Evolutionary conservation across 1,140 invertebrate species (phyloP).

Genomic region (Physella acuta): DNA sequence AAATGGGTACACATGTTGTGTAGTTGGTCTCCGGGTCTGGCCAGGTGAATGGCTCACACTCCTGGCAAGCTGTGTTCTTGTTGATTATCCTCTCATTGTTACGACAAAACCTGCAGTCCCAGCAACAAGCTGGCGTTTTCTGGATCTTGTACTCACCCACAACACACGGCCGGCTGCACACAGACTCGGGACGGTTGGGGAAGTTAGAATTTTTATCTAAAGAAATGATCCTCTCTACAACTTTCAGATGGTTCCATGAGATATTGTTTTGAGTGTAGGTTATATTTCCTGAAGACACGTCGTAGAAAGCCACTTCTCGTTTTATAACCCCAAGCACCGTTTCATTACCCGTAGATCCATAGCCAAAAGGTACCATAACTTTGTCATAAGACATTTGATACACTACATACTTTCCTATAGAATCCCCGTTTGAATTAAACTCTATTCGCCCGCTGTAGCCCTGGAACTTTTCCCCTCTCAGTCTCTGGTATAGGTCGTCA

Average conservation of each 20-base stretch:
- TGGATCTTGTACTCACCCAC: slow-evolving; percentile 29
- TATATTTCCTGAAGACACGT: neutral
- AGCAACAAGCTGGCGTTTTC: slow-evolving; percentile 32
- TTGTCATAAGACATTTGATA: slow-evolving; percentile 2
- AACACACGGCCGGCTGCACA: slow-evolving; percentile 36
- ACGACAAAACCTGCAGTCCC: slow-evolving; percentile 32
- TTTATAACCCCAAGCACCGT: neutral
- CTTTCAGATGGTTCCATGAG: slow-evolving; percentile 1
- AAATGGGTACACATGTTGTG: slow-evolving; percentile 62
- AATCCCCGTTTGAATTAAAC: slow-evolving; percentile 1
- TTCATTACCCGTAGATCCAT: neutral
- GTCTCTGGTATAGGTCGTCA: neutral
- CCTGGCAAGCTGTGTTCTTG: slow-evolving; percentile 31
- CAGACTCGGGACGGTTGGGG: slow-evolving; percentile 29
- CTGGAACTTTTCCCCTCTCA: neutral
- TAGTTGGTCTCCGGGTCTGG: slow-evolving; percentile 59
- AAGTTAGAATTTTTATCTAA: neutral
- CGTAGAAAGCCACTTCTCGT: neutral
- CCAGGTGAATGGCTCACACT: slow-evolving; percentile 38
- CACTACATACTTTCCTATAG: slow-evolving; percentile 1
- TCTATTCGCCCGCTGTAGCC: slow-evolving; percentile 13
- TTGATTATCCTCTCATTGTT: slow-evolving; percentile 33
- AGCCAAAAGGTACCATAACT: neutral
- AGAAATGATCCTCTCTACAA: neutral
- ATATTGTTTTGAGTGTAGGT: neutral